phyloP scores from a whole-genome alignment of 2,113 vertebrate species.

The Elephantulus edwardii region DNA sequence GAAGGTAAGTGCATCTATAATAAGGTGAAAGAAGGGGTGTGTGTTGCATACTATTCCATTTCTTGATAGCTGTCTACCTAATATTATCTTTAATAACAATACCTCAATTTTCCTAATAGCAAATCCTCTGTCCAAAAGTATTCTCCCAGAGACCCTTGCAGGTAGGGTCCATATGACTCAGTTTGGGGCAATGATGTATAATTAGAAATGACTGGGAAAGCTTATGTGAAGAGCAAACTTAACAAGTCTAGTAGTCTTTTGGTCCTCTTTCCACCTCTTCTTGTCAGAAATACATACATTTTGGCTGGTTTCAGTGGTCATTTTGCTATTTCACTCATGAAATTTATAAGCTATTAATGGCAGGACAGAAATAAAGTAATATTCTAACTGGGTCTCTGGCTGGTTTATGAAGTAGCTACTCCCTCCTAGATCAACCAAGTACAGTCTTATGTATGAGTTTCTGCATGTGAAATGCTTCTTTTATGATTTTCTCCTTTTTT shows the following conservation, averaged over 20 bases:
- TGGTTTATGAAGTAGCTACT: background rate
- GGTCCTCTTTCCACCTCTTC: background rate
- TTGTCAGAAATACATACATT: background rate
- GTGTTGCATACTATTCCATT: background rate
- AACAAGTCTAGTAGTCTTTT: background rate
- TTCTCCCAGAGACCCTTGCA: background rate
- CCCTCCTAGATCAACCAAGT: background rate
- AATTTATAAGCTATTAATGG: background rate
- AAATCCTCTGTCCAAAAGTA: background rate
- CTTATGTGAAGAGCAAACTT: background rate
- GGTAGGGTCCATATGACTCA: background rate
- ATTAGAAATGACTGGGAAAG: background rate
- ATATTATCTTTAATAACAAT: background rate
- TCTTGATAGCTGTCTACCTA: background rate
- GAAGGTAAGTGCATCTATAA: background rate
- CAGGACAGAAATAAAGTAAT: background rate
- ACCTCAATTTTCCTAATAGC: background rate
- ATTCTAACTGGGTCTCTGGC: background rate
- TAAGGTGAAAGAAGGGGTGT: background rate
- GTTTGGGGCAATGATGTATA: background rate
- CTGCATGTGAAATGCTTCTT: background rate
- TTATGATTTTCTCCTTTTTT: background rate
- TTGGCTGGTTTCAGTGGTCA: background rate
- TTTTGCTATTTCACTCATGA: background rate
- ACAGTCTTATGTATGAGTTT: background rate